Evolutionary conservation across 1,140 invertebrate genomes (phyloP).

Genomic region (Paraescarpia echinospica): DNA sequence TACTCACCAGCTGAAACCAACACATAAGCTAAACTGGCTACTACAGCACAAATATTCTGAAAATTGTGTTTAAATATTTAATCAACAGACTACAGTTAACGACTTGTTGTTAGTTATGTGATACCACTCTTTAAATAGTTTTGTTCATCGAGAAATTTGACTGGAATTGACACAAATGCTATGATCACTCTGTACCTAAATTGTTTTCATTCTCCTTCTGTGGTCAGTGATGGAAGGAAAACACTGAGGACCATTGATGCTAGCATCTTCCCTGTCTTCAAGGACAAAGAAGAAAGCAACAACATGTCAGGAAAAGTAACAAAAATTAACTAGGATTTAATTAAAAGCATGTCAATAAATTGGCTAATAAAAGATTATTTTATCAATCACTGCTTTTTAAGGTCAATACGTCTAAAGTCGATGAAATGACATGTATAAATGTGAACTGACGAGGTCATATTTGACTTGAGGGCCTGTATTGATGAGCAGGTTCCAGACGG

Average conservation of each 20-base stretch:
- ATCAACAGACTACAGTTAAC: neutral
- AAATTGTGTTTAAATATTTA: neutral
- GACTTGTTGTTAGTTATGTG: neutral
- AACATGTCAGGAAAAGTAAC: neutral
- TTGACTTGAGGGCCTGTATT: constrained; percentile 82
- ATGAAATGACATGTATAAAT: neutral
- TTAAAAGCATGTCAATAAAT: neutral
- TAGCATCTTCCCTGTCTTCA: too few species aligned
- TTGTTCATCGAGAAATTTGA: neutral
- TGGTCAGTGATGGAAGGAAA: too few species aligned
- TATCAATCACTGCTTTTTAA: neutral
- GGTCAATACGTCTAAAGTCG: too few species aligned
- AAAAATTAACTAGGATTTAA: neutral
- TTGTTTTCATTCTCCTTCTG: too few species aligned
- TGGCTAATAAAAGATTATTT: neutral
- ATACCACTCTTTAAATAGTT: neutral
- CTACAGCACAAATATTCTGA: neutral
- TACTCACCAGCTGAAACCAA: constrained; percentile 78
- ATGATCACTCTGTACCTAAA: too few species aligned
- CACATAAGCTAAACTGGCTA: constrained; percentile 7
- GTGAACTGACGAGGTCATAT: constrained; percentile 79
- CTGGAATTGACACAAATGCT: neutral
- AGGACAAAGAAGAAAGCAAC: too few species aligned
- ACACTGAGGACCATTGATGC: too few species aligned
- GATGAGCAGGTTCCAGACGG: constrained; percentile 87